Evolutionary conservation across 2,888 invertebrate species (phyloP).

Genomic region (Drosophila eohydei): DNA sequence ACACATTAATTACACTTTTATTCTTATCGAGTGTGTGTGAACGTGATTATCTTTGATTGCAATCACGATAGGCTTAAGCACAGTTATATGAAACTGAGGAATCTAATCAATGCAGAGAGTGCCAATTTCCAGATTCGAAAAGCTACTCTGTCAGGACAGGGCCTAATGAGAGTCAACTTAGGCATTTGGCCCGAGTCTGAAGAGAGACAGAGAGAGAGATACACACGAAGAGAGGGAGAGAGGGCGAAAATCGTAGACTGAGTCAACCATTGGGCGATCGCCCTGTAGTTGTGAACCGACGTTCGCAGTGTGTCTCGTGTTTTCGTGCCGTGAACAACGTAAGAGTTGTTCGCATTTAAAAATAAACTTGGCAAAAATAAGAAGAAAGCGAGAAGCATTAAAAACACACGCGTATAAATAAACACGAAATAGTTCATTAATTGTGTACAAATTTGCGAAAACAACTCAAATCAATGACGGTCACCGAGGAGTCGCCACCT

Average conservation of each 20-base stretch:
- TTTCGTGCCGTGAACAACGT: constrained; percentile 64
- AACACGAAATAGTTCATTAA: constrained; percentile 41
- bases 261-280: constrained; percentile 13
- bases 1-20: constrained; percentile 12
- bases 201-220: constrained; percentile 6
- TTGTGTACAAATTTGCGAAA: constrained; percentile 32
- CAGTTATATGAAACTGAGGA: constrained; percentile 28
- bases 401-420: constrained; percentile 63
- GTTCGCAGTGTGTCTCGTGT: constrained; percentile 60
- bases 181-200: constrained; percentile 18
- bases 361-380: constrained; percentile 62
- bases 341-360: constrained; percentile 55
- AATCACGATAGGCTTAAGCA: constrained; percentile 28
- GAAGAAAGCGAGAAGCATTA: constrained; percentile 16
- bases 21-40: constrained; percentile 1
- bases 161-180: constrained; percentile 36
- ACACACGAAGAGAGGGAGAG: constrained; percentile 5
- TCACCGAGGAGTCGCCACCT: constrained; percentile 31
- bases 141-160: constrained; percentile 40
- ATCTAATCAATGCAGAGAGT: constrained; percentile 51
- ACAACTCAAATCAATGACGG: constrained; percentile 51
- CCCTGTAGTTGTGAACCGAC: constrained; percentile 15
- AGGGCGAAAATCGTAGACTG: background rate
- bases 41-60: constrained; percentile 18
- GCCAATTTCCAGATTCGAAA: background rate